Base-by-base conservation (phyloP, 2,113 vertebrate genomes). In the Petroica traversi region DNA sequence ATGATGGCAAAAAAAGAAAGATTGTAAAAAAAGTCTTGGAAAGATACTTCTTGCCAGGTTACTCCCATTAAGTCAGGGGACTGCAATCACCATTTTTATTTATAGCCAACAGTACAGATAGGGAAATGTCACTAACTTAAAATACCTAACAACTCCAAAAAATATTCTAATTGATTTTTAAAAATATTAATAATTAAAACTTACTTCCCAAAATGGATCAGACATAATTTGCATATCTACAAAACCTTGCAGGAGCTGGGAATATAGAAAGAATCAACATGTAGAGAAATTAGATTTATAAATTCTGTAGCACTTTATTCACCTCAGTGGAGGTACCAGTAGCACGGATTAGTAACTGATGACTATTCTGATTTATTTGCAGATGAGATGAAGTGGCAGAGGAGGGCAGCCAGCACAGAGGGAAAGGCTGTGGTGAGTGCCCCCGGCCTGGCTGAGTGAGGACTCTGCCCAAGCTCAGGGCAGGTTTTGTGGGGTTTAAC, bases 181-280 rank as follows among this genome's bases (percentile, higher is more conserved):
- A 64, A 49, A 67, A 36, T 66, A 79, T 78, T 77, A 85, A 73
- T 93, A 77, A 86, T 90, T 95, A 89, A 92, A 95, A 78, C 28
- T 72, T 38, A 75, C 57, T 91, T 64, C 45, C 48, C 28, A 71
- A 94, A 81, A 48, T 14, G 15, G 52, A 84, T 63, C 34, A 86
- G 58, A 67, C 2, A 2, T 49, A 25, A 84, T 92, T 87, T 85
- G n/a, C 72, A 51, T 68, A 52, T 45, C 23, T 33, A 43, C 61
- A 57, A 68, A 87, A 43, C 34, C 52, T 75, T 45, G 29, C n/a
- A 81, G 86, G 52, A 92, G 15, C 48, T 61, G 28, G 26, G 48
- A 74, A 57, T 45, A 31, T 2, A 61, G 69, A 81, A 90, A 67
- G n/a, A 87, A 64, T 23, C 58, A 75, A 72, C 45, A 68, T 3